A percentile compares a stretch with the other conserved stretches of the same genome.
phyloP scores from a whole-genome alignment of 2,797 vertebrate genomes.

The Triplophysa yarkandensis region DNA sequence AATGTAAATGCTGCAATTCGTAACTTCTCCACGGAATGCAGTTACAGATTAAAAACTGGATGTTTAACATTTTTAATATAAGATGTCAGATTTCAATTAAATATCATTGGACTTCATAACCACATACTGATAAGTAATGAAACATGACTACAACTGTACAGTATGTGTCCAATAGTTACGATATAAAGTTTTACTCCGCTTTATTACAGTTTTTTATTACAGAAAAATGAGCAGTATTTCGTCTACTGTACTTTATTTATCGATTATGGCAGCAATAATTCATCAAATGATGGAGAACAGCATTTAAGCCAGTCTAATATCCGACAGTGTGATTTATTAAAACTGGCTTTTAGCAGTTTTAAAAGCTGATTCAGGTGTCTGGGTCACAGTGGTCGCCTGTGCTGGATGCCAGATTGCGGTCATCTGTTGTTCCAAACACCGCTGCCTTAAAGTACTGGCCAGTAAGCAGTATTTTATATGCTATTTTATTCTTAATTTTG shows the following conservation, averaged over 20 bases:
- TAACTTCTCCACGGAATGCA: too few relatives aligned
- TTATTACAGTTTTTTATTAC: neutral
- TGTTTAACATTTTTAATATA: too few relatives aligned
- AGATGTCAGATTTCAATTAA: too few relatives aligned
- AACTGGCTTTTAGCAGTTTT: neutral
- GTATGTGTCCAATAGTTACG: too few relatives aligned
- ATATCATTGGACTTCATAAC: too few relatives aligned
- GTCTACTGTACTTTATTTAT: neutral
- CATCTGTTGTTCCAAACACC: neutral
- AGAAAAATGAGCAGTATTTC: neutral
- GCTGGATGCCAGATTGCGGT: neutral
- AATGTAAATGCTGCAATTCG: too few relatives aligned
- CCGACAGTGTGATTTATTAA: neutral
- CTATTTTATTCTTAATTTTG: neutral
- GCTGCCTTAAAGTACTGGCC: neutral
- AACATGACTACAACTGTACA: too few relatives aligned
- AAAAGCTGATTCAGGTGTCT: neutral
- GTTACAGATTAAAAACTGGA: too few relatives aligned
- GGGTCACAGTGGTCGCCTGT: neutral
- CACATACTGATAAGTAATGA: too few relatives aligned
- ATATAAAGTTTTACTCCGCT: too few relatives aligned
- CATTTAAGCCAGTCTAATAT: neutral
- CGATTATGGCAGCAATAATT: neutral
- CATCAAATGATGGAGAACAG: neutral
- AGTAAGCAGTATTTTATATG: neutral